A percentile compares a stretch with the other conserved stretches of the same genome.
Conservation (phyloP, 2,888 invertebrate genomes). For the Ectobius pallidus region DNA sequence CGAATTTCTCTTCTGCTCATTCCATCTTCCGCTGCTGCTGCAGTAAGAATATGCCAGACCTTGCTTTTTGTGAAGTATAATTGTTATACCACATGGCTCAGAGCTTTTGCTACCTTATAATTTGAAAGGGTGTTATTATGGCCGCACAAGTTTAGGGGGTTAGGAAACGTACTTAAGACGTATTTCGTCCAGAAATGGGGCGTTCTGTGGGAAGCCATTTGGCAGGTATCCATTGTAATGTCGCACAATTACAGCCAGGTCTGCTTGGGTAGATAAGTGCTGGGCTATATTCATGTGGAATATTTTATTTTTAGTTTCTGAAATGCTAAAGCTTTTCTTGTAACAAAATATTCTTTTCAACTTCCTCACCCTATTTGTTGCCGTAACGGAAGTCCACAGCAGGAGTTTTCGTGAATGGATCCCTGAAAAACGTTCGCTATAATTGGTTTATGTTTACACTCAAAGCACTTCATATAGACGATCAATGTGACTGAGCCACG, state of each 20-base stretch:
- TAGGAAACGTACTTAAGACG: neutral
- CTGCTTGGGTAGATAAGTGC: neutral
- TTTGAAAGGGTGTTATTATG: conserved; percentile 6
- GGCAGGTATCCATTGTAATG: conserved; percentile 3
- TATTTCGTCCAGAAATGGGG: neutral
- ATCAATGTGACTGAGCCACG: too few species aligned
- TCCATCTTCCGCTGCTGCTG: too few species aligned
- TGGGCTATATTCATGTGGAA: neutral
- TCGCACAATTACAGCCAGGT: neutral
- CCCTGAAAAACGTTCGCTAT: too few species aligned
- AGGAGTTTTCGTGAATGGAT: too few species aligned
- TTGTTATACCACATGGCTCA: neutral
- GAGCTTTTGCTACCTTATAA: neutral
- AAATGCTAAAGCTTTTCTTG: too few species aligned
- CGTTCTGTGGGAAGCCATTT: neutral
- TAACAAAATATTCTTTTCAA: too few species aligned
- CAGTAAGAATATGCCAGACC: too few species aligned
- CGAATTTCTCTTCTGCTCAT: too few species aligned
- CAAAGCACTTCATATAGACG: too few species aligned
- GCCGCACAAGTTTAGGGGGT: neutral
- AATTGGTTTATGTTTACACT: too few species aligned
- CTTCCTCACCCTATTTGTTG: too few species aligned
- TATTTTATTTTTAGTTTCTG: neutral
- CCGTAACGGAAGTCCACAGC: too few species aligned
- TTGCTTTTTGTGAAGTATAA: neutral